Evolutionary conservation across 53 echinoderm and acorn worm species (phyloP), one percentile per base, ranked within the genome.

Genomic region (Apostichopus leukothele): DNA sequence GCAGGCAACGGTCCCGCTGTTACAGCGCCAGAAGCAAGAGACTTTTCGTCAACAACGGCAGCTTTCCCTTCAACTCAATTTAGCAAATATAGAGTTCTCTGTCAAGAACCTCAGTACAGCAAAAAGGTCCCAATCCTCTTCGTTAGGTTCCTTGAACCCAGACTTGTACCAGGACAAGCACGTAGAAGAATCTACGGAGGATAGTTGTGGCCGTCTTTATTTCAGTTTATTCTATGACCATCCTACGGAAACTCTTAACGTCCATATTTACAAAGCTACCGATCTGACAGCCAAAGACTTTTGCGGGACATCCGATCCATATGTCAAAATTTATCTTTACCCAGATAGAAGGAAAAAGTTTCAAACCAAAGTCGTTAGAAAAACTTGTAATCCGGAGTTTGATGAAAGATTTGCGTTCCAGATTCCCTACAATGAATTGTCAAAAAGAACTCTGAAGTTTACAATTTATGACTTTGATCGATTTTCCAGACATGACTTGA

Each of bases 381-480:
- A 94, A 89, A 98, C 91, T 57, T 98, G 95, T 88, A 94, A 96
- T 88, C 98, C 98, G 11, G 90, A 93, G 27, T 98, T 95, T 84
- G 94, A 98, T 89, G 98, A 98, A 88, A 89, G 90, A 75, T 98
- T 98, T 86, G 92, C 94, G 78, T 98, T 96, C 78, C 90, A 91
- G 67, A 93, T 96, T 60, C 94, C 98, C 5, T 98, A 94, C 89
- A 93, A 91, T 78, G 98, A 98, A 75, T 89, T 98, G 66, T 89
- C 88, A 16, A 86, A 93, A 60, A 96, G 94, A 90, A 96, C 96
- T 88, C 89, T 98, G 73, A 94, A 98, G 67, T 96, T 98, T 76
- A 98, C 96, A 18, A 93, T 98, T 50, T 98, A 98, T 78, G 98
- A 98, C 76, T 98, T 98, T 80, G 98, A 98, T 80, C 91, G 96